Base-by-base conservation (phyloP, 2,113 vertebrate species). In the Stercorarius parasiticus region DNA sequence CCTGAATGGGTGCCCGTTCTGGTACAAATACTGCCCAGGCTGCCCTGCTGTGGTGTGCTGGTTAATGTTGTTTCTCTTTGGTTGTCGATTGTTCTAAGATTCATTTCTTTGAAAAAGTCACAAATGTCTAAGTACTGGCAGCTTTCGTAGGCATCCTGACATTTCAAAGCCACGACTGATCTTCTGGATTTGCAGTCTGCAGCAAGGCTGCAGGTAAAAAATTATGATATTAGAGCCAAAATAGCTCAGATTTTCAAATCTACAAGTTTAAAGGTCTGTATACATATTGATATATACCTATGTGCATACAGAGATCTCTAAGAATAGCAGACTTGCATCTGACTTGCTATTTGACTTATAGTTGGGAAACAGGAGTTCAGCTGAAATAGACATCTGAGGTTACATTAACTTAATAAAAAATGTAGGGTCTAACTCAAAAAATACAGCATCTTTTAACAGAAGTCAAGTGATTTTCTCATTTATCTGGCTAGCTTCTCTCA, bases 401-500 rank as follows among this genome's bases (percentile, higher is more conserved):
- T 85, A 61, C 78, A 56, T 91, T 89, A 86, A 83, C 74, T 87
- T 77, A 25, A 66, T 56, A 55, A 86, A 61, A 92, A 96, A 93
- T 53, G 72, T 69, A 55, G 65, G 16, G 18, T 65, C 61, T 95
- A 66, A 62, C 74, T 95, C 30, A 56, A 84, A 86, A 73, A 62
- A 29, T 40, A 53, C 83, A 86, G 30, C 71, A 74, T 90, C 58
- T 50, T 74, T 80, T 80, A 87, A 53, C 71, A 81, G 91, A 81
- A 91, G 53, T 81, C 42, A 77, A 78, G 61, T 29, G 70, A 73
- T 90, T 64, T 73, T 65, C 93, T 88, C 72, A 38, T 85, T 89
- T 97, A n/a, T 90, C 90, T 80, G 78, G 47, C 50, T 64, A 82
- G 85, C 55, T 92, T 23, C 91, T 95, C 47, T 82, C 49, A 90